Conservation (phyloP, 2,888 invertebrate species). For the Caradrina kadenii region DNA sequence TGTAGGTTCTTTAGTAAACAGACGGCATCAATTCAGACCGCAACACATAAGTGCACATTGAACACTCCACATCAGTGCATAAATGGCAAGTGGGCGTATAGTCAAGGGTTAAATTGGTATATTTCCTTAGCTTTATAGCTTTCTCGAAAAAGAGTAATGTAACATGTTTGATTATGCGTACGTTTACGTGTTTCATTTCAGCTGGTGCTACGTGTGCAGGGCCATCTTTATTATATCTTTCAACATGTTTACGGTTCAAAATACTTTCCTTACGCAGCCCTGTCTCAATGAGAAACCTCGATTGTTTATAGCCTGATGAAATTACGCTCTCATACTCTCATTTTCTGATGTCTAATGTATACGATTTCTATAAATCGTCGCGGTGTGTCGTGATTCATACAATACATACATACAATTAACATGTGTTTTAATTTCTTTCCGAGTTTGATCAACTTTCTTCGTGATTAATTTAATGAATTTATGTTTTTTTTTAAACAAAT, state of each 20-base stretch:
- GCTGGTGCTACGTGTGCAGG: slow-evolving; percentile 60
- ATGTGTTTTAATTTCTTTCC: slow-evolving; percentile 25
- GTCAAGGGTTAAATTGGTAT: slow-evolving; percentile 5
- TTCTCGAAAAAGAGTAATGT: slow-evolving; percentile 11
- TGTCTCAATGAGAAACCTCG: slow-evolving; percentile 57
- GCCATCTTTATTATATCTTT: slow-evolving; percentile 86
- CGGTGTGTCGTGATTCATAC: slow-evolving; percentile 26
- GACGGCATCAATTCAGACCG: slow-evolving; percentile 58
- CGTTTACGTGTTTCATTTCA: slow-evolving; percentile 74
- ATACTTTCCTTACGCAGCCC: slow-evolving; percentile 72
- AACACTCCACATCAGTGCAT: slow-evolving; percentile 32
- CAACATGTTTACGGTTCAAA: slow-evolving; percentile 85
- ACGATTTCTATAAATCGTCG: slow-evolving; percentile 47
- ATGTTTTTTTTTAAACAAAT: not conserved
- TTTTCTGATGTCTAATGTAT: slow-evolving; percentile 47
- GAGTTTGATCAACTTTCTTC: slow-evolving; percentile 24
- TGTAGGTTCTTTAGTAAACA: slow-evolving; percentile 63
- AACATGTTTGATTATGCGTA: slow-evolving; percentile 53
- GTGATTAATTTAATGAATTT: not conserved
- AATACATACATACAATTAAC: slow-evolving; percentile 25
- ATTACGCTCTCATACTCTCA: slow-evolving; percentile 44
- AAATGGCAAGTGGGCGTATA: slow-evolving; percentile 11
- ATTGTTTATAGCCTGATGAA: slow-evolving; percentile 50
- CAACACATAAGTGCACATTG: slow-evolving; percentile 46
- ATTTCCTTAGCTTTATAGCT: slow-evolving; percentile 9